Base-by-base conservation (phyloP, 2,113 vertebrate species). In the Columbina picui region DNA sequence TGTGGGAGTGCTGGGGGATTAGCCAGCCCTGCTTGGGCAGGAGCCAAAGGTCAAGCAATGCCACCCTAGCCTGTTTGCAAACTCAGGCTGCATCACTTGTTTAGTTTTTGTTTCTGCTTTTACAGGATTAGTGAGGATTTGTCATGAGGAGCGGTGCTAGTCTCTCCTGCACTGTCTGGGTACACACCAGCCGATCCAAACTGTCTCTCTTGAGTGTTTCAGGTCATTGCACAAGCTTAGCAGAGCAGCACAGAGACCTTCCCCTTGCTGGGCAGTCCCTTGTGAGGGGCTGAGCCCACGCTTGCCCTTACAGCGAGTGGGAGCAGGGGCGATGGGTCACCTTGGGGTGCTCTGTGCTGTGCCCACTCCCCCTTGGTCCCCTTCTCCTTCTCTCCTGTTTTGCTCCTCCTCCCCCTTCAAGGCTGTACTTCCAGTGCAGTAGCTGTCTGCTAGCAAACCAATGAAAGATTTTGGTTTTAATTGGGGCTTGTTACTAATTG, bases 51-150 rank as follows among this genome's bases (percentile, higher is more conserved):
- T 59, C 0, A 0, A 41, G 53, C 74, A 65, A 52, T 60, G 70
- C 38, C n/a, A 76, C 65, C 38, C 30, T 6, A 13, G 18, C 36
- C n/a, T 56, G 56, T 81, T 87, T 5, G 3, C 41, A 38, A 81
- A 36, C 53, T 81, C 49, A 64, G 60, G 61, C 74, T 75, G 30
- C 74, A 87, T 87, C 84, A 8, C 69, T 95, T 36, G 29, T 50
- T 87, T 53, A 39, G 63, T 10, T 96, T 96, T 94, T 69, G 53
- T 80, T 91, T 90, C 82, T 74, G 67, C 75, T 87, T 93, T 85
- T 56, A 29, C 41, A 70, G 63, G 81, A 94, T 95, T 94, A 93
- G 20, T 1, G 9, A 57, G 75, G 63, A 89, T 91, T 91, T 94
- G 70, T 65, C 14, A 14, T 0, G 1, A 41, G 39, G 50, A 76